These are phyloP conservation scores for Coremacera marginata DNA, from an alignment of 2,888 invertebrate species.

Conservation along the genomic window DNA sequence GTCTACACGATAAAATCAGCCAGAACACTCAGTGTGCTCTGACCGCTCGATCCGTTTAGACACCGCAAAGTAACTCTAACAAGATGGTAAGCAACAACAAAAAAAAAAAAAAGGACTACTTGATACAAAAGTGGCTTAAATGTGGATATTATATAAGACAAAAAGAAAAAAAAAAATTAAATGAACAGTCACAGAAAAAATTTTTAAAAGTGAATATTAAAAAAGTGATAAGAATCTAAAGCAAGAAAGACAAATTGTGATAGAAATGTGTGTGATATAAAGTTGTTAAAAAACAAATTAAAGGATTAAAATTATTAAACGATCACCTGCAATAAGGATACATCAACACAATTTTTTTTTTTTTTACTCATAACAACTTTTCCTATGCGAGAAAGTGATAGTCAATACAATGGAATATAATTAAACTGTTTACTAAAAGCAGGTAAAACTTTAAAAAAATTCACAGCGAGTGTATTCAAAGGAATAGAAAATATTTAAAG, in stretches of 20 bases:
- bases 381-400: too few species aligned
- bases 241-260: not conserved
- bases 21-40: slow-evolving; percentile 69
- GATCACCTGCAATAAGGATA: too few species aligned
- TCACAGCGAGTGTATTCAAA: too few species aligned
- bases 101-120: slow-evolving; percentile 30
- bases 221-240: slow-evolving; percentile 9
- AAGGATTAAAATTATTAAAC: not conserved
- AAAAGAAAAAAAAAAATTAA: slow-evolving; percentile 48
- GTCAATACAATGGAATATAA: too few species aligned
- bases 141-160: slow-evolving; percentile 48
- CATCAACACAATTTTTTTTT: too few species aligned
- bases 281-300: not conserved
- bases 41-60: slow-evolving; percentile 69
- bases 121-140: slow-evolving; percentile 34
- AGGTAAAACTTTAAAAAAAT: too few species aligned
- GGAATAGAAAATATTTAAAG: too few species aligned
- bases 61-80: slow-evolving; percentile 65
- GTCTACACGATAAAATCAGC: slow-evolving; percentile 66
- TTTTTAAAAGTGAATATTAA: not conserved
- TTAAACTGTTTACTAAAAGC: too few species aligned
- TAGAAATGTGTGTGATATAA: not conserved
- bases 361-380: too few species aligned
- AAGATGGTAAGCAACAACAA: slow-evolving; percentile 67
- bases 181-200: slow-evolving; percentile 31